Percentiles rank a stretch among this genome's conserved stretches.
These are phyloP conservation scores for Riparia riparia DNA, from an alignment of 2,113 vertebrate genomes.

Conservation along the genomic window DNA sequence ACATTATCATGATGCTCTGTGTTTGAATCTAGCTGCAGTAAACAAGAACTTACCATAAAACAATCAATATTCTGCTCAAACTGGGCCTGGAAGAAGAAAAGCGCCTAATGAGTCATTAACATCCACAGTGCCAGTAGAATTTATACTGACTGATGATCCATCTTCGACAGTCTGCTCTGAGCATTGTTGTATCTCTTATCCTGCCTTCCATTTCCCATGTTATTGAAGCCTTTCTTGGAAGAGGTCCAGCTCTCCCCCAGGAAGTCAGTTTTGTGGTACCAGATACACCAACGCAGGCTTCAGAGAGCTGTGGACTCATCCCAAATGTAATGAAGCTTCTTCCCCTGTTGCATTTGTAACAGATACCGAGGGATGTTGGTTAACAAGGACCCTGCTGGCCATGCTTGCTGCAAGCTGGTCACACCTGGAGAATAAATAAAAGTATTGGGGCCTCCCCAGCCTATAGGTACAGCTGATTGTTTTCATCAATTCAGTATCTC, in stretches of 20 bases:
- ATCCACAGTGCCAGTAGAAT: neutral
- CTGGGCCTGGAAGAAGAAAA: constrained; percentile 11
- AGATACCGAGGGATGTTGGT: neutral
- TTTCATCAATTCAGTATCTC: neutral
- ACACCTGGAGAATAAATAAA: neutral
- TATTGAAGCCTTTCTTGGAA: constrained; percentile 36
- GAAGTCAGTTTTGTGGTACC: neutral
- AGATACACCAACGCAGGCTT: neutral
- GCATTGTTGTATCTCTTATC: neutral
- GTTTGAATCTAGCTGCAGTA: neutral
- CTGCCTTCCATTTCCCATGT: neutral
- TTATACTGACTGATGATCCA: constrained; percentile 9
- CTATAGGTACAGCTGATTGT: neutral
- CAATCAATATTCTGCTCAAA: constrained; percentile 24
- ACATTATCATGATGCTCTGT: neutral
- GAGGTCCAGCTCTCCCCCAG: neutral
- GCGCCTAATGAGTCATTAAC: neutral
- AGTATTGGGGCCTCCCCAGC: neutral
- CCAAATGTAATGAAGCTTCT: neutral
- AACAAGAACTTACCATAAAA: constrained; percentile 3
- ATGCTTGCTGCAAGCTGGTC: neutral
- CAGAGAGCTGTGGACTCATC: neutral
- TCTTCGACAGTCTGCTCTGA: constrained; percentile 1
- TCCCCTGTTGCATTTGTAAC: neutral
- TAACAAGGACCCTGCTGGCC: neutral